A percentile compares a stretch with the other conserved stretches of the same genome.
Evolutionary conservation across 2,888 invertebrate genomes (phyloP).

Genomic region (Aspidiotus rigidus): DNA sequence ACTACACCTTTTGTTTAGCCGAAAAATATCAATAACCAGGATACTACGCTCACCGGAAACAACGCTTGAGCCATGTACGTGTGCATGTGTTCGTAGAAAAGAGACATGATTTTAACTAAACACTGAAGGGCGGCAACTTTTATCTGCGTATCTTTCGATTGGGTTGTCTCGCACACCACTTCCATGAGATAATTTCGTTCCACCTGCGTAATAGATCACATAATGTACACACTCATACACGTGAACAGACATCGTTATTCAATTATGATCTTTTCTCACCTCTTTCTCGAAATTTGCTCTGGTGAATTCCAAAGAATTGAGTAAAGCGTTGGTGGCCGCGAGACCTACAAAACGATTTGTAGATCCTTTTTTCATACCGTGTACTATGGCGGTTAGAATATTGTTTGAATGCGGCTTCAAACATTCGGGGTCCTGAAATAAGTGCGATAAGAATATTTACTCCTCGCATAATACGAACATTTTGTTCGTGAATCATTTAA

Average conservation of each 20-base stretch:
- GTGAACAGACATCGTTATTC: not conserved
- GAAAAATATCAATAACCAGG: not conserved
- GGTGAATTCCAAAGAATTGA: slow-evolving; percentile 96
- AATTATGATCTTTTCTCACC: slow-evolving; percentile 42
- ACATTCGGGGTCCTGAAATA: slow-evolving; percentile 65
- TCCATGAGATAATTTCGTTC: slow-evolving; percentile 99
- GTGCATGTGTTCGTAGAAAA: slow-evolving; percentile 99
- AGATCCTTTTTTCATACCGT: slow-evolving; percentile 93
- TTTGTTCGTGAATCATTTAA: too few relatives aligned
- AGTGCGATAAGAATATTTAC: not conserved
- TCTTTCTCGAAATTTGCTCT: slow-evolving; percentile 96
- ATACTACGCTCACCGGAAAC: slow-evolving; percentile 62
- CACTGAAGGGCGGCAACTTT: slow-evolving; percentile 96
- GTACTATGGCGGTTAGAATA: slow-evolving; percentile 95
- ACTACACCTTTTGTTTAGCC: not conserved
- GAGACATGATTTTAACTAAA: slow-evolving; percentile 91
- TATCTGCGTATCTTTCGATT: slow-evolving; percentile 80
- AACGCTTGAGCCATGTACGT: slow-evolving; percentile 96
- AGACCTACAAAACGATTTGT: slow-evolving; percentile 86
- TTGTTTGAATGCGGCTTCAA: slow-evolving; percentile 86
- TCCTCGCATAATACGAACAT: not conserved
- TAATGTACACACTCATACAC: not conserved
- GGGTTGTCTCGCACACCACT: slow-evolving; percentile 97
- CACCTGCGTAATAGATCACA: slow-evolving; percentile 45
- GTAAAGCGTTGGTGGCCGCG: slow-evolving; percentile 91